A percentile compares a stretch with the other conserved stretches of the same genome.
Conservation (phyloP, 2,797 vertebrate genomes). For the Microctenopoma stevenorrisi region DNA sequence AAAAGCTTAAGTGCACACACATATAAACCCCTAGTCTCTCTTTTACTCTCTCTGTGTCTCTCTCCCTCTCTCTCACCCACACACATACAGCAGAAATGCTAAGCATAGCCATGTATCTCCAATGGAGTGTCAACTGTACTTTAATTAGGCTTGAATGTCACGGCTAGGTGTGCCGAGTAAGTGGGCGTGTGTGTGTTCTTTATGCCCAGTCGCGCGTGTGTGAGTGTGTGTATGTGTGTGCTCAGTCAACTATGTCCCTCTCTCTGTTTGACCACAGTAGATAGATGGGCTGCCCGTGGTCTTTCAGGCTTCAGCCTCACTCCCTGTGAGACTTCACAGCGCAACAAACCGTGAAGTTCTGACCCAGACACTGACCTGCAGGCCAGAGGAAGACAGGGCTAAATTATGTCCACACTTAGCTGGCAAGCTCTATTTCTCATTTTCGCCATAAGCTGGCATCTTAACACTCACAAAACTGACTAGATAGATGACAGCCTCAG, state of each 20-base stretch:
- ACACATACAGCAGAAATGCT: conserved; percentile 19
- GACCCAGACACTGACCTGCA: conserved; percentile 18
- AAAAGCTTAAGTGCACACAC: conserved; percentile 58
- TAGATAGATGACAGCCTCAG: conserved; percentile 1
- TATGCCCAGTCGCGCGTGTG: neutral
- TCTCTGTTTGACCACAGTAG: conserved; percentile 43
- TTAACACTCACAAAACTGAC: conserved; percentile 1
- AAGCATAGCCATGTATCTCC: conserved; percentile 50
- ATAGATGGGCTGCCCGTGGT: conserved; percentile 38
- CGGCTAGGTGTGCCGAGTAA: conserved; percentile 1
- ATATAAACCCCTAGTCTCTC: conserved; percentile 4
- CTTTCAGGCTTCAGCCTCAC: conserved; percentile 11
- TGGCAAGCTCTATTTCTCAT: neutral
- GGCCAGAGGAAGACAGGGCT: conserved; percentile 15
- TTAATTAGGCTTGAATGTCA: conserved; percentile 63
- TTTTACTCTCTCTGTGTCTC: conserved; percentile 3
- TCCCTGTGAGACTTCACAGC: conserved; percentile 38
- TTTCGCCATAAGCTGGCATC: conserved; percentile 4
- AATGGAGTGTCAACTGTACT: conserved; percentile 58
- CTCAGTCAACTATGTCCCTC: conserved; percentile 32
- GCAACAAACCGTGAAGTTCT: conserved; percentile 43
- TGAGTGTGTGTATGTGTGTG: conserved; percentile 4
- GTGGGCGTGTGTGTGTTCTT: conserved; percentile 6
- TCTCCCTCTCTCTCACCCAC: conserved; percentile 22
- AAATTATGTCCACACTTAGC: conserved; percentile 15